A percentile compares a stretch with the other conserved stretches of the same genome.
These are phyloP conservation scores for Rhopalosiphum padi DNA, from an alignment of 1,140 invertebrate genomes.

Conservation along the genomic window DNA sequence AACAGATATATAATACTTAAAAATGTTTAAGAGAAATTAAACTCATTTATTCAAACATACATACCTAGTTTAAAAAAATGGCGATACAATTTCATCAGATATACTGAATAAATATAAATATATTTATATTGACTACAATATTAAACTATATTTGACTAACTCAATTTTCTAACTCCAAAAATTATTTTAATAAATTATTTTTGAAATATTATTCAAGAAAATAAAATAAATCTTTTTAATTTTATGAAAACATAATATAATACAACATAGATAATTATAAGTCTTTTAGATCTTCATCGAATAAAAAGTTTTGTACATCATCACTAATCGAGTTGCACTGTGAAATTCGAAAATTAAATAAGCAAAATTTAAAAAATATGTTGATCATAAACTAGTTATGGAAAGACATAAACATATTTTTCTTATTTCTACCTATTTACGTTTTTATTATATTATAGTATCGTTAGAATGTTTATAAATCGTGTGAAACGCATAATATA, in stretches of 20 bases:
- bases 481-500: background rate
- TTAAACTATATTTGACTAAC: background rate
- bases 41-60: background rate
- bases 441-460: constrained; percentile 11
- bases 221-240: background rate
- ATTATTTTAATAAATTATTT: too few relatives aligned
- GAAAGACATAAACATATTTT: background rate
- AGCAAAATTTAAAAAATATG: background rate
- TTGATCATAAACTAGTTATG: background rate
- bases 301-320: too few relatives aligned
- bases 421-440: background rate
- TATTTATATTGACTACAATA: background rate
- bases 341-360: background rate
- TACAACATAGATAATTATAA: background rate
- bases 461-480: background rate
- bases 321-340: background rate
- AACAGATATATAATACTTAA: background rate
- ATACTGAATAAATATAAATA: background rate
- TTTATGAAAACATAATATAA: background rate
- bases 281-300: background rate
- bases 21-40: background rate
- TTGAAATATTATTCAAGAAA: too few relatives aligned
- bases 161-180: too few relatives aligned
- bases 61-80: background rate
- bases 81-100: background rate